phyloP scores from a whole-genome alignment of 2,113 vertebrate genomes.

The Pygoscelis adeliae region DNA sequence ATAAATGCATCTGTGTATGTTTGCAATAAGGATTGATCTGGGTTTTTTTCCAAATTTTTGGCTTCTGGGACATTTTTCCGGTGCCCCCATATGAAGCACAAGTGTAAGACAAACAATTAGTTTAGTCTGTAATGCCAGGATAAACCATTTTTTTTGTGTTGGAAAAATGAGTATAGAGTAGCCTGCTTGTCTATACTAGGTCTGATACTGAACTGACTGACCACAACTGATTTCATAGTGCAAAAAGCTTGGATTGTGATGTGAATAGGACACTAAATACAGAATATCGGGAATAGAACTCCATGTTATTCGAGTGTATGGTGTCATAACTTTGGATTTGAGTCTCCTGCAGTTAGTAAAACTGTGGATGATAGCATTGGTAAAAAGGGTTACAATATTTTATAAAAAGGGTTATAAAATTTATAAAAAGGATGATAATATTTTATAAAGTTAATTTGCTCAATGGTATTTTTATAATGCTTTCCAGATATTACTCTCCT shows the following conservation, averaged over 20 bases:
- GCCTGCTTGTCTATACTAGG: neutral
- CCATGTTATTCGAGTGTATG: neutral
- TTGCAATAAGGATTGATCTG: neutral
- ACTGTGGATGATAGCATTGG: neutral
- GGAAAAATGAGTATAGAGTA: neutral
- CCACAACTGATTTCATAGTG: neutral
- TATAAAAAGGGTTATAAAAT: neutral
- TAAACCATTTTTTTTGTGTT: neutral
- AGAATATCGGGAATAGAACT: neutral
- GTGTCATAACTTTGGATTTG: neutral
- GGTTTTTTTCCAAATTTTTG: neutral
- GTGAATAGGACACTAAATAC: neutral
- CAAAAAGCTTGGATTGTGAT: neutral
- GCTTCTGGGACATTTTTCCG: neutral
- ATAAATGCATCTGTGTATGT: conserved; percentile 30
- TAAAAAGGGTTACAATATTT: neutral
- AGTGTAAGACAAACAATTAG: neutral
- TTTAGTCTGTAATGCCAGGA: neutral
- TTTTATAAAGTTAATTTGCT: neutral
- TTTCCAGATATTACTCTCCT: neutral
- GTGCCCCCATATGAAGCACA: neutral
- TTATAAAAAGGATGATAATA: neutral
- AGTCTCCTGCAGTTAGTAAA: neutral
- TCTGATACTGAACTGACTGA: neutral
- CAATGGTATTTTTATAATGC: neutral